Evolutionary conservation across 2,797 vertebrate species (phyloP), one percentile per base, ranked within the genome.

Genomic region (Danionella dracula): DNA sequence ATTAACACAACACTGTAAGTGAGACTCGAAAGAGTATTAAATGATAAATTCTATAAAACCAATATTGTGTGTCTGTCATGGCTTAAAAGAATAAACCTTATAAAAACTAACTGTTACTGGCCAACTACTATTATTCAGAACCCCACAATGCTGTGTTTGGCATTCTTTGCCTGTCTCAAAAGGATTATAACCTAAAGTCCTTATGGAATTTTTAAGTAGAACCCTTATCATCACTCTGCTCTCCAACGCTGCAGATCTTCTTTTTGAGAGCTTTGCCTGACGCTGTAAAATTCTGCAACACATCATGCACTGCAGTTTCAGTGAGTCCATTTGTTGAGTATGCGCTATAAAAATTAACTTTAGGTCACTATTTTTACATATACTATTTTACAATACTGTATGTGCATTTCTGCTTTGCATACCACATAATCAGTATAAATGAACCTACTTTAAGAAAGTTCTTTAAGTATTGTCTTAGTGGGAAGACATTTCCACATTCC

Each of bases 141-240:
- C 27, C 45, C 38, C 6, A 27, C 20, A 17, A 59, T 37, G 15
- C 61, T 66, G 61, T 19, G 38, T 45, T 66, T 65, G 37, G 48
- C 41, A 65, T 54, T 65, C 29, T 44, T 13, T 27, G 50, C 45
- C n/a, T 6, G 1, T 35, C 50, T 55, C 29, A 65, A 44, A 55
- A 46, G 62, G 51, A 66, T 55, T 46, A 55, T 27, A 56, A 56
- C 50, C 31, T 53, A 19, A 66, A 45, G 27, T 29, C 50, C 45
- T 45, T 46, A 45, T 46, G 50, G 50, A 55, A 55, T 65, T 65
- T 65, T 42, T 45, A 41, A 51, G 8, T 19, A 31, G 50, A 65
- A 38, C n/a, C n/a, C 19, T 54, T 64, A 53, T 64, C 49, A 27
- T 27, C 41, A 37, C 19, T 29, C 38, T 15, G 38, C 23, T 8